Conservation (phyloP, 2,113 vertebrate genomes). For the Holacanthus passer region DNA sequence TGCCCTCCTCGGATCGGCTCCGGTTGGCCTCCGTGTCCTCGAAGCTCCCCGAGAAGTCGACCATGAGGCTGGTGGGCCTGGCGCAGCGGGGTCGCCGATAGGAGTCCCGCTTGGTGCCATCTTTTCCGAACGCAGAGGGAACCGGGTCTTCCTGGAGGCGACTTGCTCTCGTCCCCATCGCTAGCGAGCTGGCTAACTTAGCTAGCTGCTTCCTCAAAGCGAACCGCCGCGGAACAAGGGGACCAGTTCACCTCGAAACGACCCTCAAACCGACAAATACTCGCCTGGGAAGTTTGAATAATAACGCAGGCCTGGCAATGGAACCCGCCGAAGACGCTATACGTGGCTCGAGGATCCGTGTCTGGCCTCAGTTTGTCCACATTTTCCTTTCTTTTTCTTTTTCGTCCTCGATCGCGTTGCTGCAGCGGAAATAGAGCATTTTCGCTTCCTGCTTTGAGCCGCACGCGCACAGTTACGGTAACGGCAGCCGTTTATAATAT, state of each 20-base stretch:
- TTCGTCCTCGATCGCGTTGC: conserved; percentile 61
- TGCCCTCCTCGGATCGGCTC: conserved; percentile 85
- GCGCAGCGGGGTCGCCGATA: conserved; percentile 79
- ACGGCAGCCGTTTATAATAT: neutral
- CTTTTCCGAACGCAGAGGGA: conserved; percentile 79
- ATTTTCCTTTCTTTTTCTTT: conserved; percentile 76
- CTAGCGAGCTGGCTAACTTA: conserved; percentile 53
- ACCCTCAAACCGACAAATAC: conserved; percentile 18
- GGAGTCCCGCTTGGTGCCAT: conserved; percentile 81
- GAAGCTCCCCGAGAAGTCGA: conserved; percentile 85
- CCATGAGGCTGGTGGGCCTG: conserved; percentile 84
- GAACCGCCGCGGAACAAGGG: conserved; percentile 26
- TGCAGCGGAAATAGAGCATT: conserved; percentile 80
- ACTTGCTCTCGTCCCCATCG: conserved; percentile 86
- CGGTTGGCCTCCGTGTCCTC: conserved; percentile 83
- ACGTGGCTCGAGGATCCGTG: neutral
- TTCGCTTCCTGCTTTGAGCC: conserved; percentile 61
- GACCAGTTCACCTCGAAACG: conserved; percentile 54
- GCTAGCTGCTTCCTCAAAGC: conserved; percentile 62
- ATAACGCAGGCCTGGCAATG: neutral
- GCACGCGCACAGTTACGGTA: conserved; percentile 56
- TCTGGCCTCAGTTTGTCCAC: conserved; percentile 68
- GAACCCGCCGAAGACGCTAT: accelerated
- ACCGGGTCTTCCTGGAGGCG: conserved; percentile 84
- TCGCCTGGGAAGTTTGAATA: neutral